Percentiles rank a stretch among this genome's conserved stretches.
Conservation (phyloP, 2,113 vertebrate species). For the Toxotes jaculatrix region DNA sequence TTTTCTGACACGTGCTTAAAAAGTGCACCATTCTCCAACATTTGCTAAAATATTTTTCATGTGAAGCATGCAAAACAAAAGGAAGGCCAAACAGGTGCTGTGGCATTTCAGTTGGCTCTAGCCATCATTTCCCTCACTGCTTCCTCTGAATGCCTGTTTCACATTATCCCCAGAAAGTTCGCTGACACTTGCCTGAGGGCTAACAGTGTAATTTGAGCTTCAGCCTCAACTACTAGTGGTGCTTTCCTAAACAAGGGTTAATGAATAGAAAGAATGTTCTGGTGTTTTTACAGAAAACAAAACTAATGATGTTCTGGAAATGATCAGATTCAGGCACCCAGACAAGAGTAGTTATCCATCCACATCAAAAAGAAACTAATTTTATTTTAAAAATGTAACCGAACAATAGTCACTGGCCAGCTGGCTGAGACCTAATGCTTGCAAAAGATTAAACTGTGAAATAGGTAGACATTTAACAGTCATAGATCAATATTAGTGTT, state of each 20-base stretch:
- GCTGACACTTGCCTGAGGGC: slow-evolving; percentile 27
- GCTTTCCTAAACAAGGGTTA: slow-evolving; percentile 26
- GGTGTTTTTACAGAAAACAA: slow-evolving; percentile 18
- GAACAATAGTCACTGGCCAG: background rate
- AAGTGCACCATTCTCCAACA: background rate
- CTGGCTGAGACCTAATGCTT: background rate
- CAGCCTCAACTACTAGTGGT: background rate
- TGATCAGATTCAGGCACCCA: background rate
- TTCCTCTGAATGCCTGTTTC: slow-evolving; percentile 29
- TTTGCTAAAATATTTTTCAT: slow-evolving; percentile 23
- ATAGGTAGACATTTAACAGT: background rate
- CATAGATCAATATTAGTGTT: background rate
- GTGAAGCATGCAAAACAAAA: background rate
- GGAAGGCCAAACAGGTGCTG: slow-evolving; percentile 28
- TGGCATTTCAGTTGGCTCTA: slow-evolving; percentile 6
- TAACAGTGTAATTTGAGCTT: slow-evolving; percentile 30
- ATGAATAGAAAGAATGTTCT: slow-evolving; percentile 31
- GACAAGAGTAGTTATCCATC: background rate
- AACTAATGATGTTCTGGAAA: slow-evolving; percentile 10
- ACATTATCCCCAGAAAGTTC: slow-evolving; percentile 42
- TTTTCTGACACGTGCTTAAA: background rate
- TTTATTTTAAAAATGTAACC: background rate
- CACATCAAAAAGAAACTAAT: background rate
- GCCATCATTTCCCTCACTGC: background rate
- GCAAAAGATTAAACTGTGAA: background rate